phyloP scores from a whole-genome alignment of 1,140 invertebrate genomes.

The Rhopalosiphum maidis region DNA sequence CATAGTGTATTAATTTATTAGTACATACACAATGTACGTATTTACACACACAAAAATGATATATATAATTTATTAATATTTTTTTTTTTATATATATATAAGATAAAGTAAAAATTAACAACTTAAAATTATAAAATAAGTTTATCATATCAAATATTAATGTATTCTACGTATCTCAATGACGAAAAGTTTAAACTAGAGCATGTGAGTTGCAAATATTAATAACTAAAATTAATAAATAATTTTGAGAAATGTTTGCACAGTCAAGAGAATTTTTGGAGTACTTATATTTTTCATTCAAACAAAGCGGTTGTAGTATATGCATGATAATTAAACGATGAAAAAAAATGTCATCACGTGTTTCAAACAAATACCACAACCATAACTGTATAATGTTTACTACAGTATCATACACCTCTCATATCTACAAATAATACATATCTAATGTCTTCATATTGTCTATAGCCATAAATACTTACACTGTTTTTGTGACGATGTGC shows the following conservation, averaged over 20 bases:
- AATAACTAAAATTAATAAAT: background rate
- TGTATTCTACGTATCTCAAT: too few species aligned
- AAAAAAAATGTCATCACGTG: background rate
- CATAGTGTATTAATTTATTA: too few species aligned
- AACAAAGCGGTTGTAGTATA: background rate
- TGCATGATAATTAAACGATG: background rate
- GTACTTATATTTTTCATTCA: background rate
- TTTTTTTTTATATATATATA: too few species aligned
- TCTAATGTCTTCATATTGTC: background rate
- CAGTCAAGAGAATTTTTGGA: background rate
- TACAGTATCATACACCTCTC: too few species aligned
- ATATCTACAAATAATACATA: background rate
- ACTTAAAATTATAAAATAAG: too few species aligned
- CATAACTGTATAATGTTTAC: background rate
- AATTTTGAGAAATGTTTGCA: too few species aligned
- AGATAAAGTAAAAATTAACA: too few species aligned
- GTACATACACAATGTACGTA: too few species aligned
- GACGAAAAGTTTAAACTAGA: too few species aligned
- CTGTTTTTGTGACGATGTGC: background rate
- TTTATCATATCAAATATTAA: too few species aligned
- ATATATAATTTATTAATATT: too few species aligned
- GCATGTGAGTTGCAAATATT: background rate
- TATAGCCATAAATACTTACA: background rate
- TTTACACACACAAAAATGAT: too few species aligned
- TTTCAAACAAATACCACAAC: background rate